A percentile compares a stretch with the other conserved stretches of the same genome.
Conservation (phyloP, 2,113 vertebrate species). For the Cyprinodon brontotheroides region DNA sequence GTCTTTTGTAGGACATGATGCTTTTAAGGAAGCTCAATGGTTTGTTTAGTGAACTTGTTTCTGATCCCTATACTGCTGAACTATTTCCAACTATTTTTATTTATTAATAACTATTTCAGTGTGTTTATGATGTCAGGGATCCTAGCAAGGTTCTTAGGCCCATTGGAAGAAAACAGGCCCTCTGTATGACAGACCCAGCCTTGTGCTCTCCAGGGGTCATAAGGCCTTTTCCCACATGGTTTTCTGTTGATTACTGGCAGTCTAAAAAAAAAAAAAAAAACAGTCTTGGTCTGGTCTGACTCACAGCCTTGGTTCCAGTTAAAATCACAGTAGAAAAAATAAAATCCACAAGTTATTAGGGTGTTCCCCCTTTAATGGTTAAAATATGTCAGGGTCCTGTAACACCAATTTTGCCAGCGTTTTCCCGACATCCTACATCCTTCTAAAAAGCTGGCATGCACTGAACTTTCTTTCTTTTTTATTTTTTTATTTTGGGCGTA, state of each 20-base stretch:
- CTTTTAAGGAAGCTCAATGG: too few relatives aligned
- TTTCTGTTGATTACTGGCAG: not conserved
- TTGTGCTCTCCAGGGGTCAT: not conserved
- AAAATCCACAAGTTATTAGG: too few relatives aligned
- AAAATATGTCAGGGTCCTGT: too few relatives aligned
- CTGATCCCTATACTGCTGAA: not conserved
- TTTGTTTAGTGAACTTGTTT: not conserved
- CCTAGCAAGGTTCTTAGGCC: not conserved
- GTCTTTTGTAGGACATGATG: not conserved
- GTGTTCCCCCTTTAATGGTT: too few relatives aligned
- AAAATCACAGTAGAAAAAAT: too few relatives aligned
- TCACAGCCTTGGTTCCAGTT: not conserved
- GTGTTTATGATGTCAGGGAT: not conserved
- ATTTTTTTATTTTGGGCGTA: too few relatives aligned
- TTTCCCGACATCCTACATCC: too few relatives aligned
- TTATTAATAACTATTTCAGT: not conserved
- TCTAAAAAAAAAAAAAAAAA: not conserved
- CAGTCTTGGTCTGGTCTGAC: not conserved
- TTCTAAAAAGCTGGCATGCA: too few relatives aligned
- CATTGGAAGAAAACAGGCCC: not conserved
- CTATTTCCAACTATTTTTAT: not conserved
- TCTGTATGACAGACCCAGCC: not conserved
- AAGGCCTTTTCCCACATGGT: not conserved
- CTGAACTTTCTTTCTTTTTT: too few relatives aligned
- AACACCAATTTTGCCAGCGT: too few relatives aligned